Evolutionary conservation across 2,888 invertebrate species (phyloP).

Genomic region (Omphaloscelis lunosa): DNA sequence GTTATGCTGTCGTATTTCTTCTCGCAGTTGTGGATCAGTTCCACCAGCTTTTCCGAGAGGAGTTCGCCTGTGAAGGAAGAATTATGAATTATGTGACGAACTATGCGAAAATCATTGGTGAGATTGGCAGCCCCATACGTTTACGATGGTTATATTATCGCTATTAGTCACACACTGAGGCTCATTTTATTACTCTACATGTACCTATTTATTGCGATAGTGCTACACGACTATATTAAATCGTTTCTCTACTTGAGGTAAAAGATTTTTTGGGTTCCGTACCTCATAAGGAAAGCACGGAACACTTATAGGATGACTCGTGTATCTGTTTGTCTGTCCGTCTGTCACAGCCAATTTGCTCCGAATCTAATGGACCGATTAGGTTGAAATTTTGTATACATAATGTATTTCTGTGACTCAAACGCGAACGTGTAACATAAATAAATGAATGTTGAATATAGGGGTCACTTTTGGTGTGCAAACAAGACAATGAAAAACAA

Average conservation of each 20-base stretch:
- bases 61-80: constrained; percentile 76
- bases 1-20: constrained; percentile 79
- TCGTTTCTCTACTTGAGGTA: neutral
- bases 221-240: neutral
- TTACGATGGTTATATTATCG: neutral
- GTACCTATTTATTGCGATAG: neutral
- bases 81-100: neutral
- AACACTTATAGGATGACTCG: too few relatives aligned
- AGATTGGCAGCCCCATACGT: neutral
- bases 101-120: neutral
- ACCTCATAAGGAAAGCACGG: too few relatives aligned
- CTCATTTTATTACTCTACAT: neutral
- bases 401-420: too few relatives aligned
- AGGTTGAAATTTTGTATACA: too few relatives aligned
- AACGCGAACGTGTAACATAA: too few relatives aligned
- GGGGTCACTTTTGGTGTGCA: too few relatives aligned
- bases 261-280: neutral
- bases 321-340: too few relatives aligned
- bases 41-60: constrained; percentile 82
- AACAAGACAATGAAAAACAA: too few relatives aligned
- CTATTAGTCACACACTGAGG: neutral
- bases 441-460: too few relatives aligned
- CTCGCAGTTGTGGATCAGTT: constrained; percentile 86
- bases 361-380: too few relatives aligned
- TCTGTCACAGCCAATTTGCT: too few relatives aligned